Evolutionary conservation across 2,797 vertebrate species (phyloP), one percentile per base, ranked within the genome.

Genomic region (Valencia hispanica): DNA sequence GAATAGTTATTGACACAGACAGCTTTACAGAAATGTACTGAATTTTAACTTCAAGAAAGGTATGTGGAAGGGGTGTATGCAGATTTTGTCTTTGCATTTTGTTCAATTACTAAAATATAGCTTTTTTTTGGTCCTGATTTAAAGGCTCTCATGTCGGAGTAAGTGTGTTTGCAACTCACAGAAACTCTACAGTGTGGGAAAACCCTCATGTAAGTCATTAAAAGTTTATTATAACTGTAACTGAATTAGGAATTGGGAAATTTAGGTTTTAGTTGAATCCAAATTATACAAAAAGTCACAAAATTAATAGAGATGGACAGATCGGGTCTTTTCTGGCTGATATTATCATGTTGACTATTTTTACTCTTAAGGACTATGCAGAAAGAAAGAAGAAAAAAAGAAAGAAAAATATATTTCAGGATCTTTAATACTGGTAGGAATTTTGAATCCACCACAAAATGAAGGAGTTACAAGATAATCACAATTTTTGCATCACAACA

Each of bases 181-280:
- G 90, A 86, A 96, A 96, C 51, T 1, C 81, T 53, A 18, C 77
- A 9, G 90, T 96, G 69, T 96, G 95, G 95, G 94, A 96, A 82
- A 95, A 95, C 72, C 95, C 95, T 70, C 0, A 92, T 45, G 95
- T 95, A 92, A 90, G 94, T 80, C 5, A 30, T 66, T 8, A 69
- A 59, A 0, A 43, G 59, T 75, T 70, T 5, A 18, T 50, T 55
- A 17, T 27, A 22, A 51, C 0, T 27, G 2, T 9, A 45, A 27
- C 27, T 27, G 9, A 25, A n/a, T 43, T 66, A 18, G 12, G 22
- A 43, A 43, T 5, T 27, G 25, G 27, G 11, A 57, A 57, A 57
- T 14, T 2, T 27, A 30, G 5, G 5, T 57, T 11, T 27, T 30
- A 27, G 2, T 41, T n/a, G 5, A 12, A 41, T 41, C 36, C 1